Evolutionary conservation across 2,797 vertebrate genomes (phyloP), one percentile per base, ranked within the genome.

Genomic region (Sebastes glaucus): DNA sequence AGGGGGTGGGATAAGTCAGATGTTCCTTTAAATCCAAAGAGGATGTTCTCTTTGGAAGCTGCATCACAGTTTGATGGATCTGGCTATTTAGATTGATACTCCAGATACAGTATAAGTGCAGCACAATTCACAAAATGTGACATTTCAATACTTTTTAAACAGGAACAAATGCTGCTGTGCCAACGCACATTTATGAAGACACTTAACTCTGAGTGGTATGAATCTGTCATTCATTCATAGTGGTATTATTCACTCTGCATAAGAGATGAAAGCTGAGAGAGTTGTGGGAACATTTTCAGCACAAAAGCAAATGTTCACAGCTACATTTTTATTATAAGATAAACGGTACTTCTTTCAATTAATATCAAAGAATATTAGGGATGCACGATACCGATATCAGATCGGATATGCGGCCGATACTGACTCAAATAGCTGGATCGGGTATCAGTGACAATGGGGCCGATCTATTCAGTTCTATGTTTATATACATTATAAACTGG

Each of bases 21-120:
- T 53, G 57, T 57, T 74, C 23, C 25, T 74, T 61, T 69, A 76
- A 77, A 59, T 13, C 32, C 56, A 60, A 49, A 77, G 32, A 53
- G 46, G 33, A n/a, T 11, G 23, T 23, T 59, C 28, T 46, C 7
- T 77, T 73, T 56, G 32, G 38, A 78, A 72, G 53, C 28, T 23
- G 25, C 22, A 64, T 49, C 49, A 38, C 55, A 60, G 56, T 68
- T 33, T 73, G 56, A 84, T 16, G 13, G 55, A 73, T 70, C 18
- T 10, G 11, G 23, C 33, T 18, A 55, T 57, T 79, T 28, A 42
- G 22, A 22, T 9, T 52, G 11, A 74, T 53, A 60, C 8, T 10
- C 3, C 46, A 46, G 46, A 20, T 49, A 49, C 46, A 20, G 7
- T 49, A 49, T 4, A 49, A 55, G 20, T 38, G 38, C 18, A 68